Evolutionary conservation across 2,888 invertebrate genomes (phyloP).

Genomic region (Apoderus coryli): DNA sequence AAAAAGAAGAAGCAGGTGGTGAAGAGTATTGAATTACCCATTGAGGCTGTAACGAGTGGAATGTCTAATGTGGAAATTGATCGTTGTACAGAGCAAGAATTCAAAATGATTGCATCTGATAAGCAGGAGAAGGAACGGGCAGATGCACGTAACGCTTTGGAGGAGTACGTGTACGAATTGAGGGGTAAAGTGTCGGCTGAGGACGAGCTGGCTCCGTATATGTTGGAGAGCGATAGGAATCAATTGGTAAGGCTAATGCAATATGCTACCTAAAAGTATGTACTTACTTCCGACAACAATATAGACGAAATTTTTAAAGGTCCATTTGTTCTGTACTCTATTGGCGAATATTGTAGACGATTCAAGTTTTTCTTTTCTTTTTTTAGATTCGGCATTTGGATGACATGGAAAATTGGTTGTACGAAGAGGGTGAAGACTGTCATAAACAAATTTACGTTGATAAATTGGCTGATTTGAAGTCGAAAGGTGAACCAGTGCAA

Average conservation of each 20-base stretch:
- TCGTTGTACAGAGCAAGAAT: conserved; percentile 52
- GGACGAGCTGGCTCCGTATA: conserved; percentile 56
- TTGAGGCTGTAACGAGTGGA: conserved; percentile 62
- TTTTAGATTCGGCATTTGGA: conserved; percentile 60
- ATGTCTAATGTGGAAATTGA: conserved; percentile 58
- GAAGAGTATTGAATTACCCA: conserved; percentile 72
- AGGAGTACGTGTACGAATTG: conserved; percentile 96
- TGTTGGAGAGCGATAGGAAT: conserved; percentile 53
- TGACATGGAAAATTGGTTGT: conserved; percentile 90
- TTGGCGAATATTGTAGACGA: too few species aligned
- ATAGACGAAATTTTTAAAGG: too few species aligned
- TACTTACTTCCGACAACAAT: too few species aligned
- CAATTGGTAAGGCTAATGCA: too few species aligned
- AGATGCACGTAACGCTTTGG: conserved; percentile 91
- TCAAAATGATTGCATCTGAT: conserved; percentile 49
- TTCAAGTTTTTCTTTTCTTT: too few species aligned
- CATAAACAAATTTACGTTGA: conserved; percentile 45
- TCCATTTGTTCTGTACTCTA: too few species aligned
- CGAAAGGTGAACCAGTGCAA: conserved; percentile 80
- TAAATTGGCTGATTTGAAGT: conserved; percentile 46
- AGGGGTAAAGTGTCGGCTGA: conserved; percentile 67
- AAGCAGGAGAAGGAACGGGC: conserved; percentile 86
- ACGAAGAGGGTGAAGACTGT: conserved; percentile 93
- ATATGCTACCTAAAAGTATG: too few species aligned
- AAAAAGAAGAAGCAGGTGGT: conserved; percentile 63